These are phyloP conservation scores for Lamellibrachia luymesi DNA, from an alignment of 1,140 invertebrate species.

Conservation along the genomic window DNA sequence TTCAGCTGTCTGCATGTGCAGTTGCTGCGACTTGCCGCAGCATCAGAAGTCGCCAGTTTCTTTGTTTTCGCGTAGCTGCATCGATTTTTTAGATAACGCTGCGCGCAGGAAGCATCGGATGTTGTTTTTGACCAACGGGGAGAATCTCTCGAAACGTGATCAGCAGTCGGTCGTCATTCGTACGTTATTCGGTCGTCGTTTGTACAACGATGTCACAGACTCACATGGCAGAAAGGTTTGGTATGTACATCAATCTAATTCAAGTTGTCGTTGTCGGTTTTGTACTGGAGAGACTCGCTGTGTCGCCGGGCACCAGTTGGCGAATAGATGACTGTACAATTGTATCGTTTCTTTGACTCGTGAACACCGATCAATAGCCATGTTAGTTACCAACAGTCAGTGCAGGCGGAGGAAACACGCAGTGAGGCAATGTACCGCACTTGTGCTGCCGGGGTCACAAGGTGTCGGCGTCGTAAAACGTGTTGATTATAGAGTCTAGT, in stretches of 20 bases:
- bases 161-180: too few relatives aligned
- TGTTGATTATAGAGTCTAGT: neutral
- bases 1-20: neutral
- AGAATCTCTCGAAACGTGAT: too few relatives aligned
- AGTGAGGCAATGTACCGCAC: too few relatives aligned
- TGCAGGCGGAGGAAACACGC: neutral
- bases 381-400: neutral
- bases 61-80: neutral
- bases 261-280: neutral
- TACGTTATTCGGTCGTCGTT: neutral
- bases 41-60: neutral
- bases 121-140: too few relatives aligned
- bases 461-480: neutral
- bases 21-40: neutral
- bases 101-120: too few relatives aligned
- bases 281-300: neutral
- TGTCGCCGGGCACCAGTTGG: too few relatives aligned
- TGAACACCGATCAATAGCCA: neutral
- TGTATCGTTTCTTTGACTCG: neutral
- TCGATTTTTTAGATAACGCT: neutral
- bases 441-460: too few relatives aligned
- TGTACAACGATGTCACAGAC: too few relatives aligned
- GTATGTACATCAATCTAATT: neutral
- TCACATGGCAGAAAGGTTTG: neutral
- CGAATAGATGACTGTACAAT: neutral